Evolutionary conservation across 2,113 vertebrate genomes (phyloP).

Genomic region (Silurus asotus): DNA sequence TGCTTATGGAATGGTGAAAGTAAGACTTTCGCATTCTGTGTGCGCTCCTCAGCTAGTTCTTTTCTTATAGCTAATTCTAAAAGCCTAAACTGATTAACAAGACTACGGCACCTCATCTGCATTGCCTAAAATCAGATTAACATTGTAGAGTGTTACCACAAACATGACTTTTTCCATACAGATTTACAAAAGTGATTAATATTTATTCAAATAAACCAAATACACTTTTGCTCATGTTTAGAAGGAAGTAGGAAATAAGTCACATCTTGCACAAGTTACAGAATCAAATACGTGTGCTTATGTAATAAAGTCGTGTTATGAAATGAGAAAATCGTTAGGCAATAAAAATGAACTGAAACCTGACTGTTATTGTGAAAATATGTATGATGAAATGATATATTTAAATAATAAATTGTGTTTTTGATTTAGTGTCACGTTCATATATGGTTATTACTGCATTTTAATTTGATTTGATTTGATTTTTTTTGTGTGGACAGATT

Average conservation of each 20-base stretch:
- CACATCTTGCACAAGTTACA: not conserved
- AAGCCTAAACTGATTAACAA: not conserved
- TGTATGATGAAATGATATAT: not conserved
- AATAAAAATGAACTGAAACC: not conserved
- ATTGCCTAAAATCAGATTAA: not conserved
- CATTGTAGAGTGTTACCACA: not conserved
- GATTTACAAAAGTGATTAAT: too few species aligned
- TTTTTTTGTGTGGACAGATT: not conserved
- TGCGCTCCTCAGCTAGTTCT: not conserved
- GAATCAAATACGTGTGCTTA: not conserved
- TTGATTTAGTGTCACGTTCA: not conserved
- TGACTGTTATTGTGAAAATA: not conserved
- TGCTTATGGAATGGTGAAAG: not conserved
- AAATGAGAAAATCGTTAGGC: not conserved
- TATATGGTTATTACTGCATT: not conserved
- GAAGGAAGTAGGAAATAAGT: not conserved
- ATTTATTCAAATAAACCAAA: not conserved
- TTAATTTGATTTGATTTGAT: not conserved
- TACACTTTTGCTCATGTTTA: not conserved
- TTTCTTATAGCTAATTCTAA: not conserved
- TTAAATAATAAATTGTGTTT: not conserved
- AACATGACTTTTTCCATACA: not conserved
- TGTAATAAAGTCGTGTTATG: not conserved
- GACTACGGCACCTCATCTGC: not conserved
- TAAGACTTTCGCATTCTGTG: not conserved